These are phyloP conservation scores for Venustaconcha ellipsiformis DNA, from an alignment of 1,140 invertebrate species.

Conservation along the genomic window DNA sequence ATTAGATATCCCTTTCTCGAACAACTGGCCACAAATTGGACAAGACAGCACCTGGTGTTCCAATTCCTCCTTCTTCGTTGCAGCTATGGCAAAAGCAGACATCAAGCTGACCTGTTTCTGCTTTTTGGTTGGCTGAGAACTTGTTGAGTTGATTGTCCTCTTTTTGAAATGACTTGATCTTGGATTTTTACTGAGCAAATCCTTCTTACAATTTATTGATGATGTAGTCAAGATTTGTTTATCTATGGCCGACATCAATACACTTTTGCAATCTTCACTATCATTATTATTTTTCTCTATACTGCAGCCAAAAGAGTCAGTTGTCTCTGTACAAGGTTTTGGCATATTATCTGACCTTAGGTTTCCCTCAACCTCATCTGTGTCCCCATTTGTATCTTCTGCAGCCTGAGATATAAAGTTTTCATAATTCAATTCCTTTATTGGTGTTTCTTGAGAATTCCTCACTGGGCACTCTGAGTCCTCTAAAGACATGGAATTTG, in stretches of 20 bases:
- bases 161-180: constrained; percentile 8
- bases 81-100: constrained; percentile 42
- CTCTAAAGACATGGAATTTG: not conserved
- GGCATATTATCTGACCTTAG: too few species aligned
- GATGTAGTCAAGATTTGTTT: not conserved
- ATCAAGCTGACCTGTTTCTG: constrained; percentile 45
- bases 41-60: constrained; percentile 30
- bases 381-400: too few species aligned
- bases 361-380: too few species aligned
- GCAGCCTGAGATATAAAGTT: constrained; percentile 1
- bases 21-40: constrained; percentile 54
- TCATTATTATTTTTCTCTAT: not conserved
- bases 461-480: not conserved
- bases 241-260: not conserved
- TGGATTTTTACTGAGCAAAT: not conserved
- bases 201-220: not conserved
- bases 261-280: not conserved
- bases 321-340: too few species aligned
- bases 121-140: constrained; percentile 27
- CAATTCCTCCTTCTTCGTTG: constrained; percentile 25
- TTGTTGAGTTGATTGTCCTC: constrained; percentile 10
- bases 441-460: not conserved
- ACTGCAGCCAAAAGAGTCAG: too few species aligned
- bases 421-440: constrained; percentile 16
- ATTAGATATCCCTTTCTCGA: constrained; percentile 45